phyloP scores from a whole-genome alignment of 2,797 vertebrate species.

The Pyrocephalus nanus region DNA sequence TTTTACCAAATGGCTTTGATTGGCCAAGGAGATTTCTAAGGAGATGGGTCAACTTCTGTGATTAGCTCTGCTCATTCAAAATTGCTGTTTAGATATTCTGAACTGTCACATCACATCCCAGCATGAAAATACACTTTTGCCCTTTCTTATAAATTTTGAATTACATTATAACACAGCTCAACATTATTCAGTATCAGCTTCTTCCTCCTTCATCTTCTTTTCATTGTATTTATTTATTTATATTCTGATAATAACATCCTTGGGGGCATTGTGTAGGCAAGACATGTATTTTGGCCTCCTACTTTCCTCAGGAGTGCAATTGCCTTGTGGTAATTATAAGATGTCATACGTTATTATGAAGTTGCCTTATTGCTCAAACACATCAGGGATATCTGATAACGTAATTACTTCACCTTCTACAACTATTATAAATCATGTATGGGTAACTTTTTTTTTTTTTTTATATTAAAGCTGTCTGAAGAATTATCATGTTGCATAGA shows the following conservation, averaged over 20 bases:
- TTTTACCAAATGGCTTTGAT: constrained; percentile 43
- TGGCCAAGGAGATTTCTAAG: constrained; percentile 33
- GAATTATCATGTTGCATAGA: constrained; percentile 19
- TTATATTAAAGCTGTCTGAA: constrained; percentile 16
- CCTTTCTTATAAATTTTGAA: constrained; percentile 71
- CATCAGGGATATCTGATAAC: constrained; percentile 73
- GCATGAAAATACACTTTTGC: constrained; percentile 61
- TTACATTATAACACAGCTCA: constrained; percentile 56
- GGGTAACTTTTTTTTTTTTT: not conserved
- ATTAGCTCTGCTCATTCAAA: constrained; percentile 60
- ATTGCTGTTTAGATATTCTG: constrained; percentile 63
- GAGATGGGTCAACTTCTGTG: constrained; percentile 26
- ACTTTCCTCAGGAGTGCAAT: constrained; percentile 71
- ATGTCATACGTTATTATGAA: constrained; percentile 71
- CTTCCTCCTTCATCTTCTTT: constrained; percentile 4
- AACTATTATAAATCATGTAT: constrained; percentile 75
- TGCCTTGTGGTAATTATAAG: constrained; percentile 76
- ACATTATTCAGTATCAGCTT: constrained; percentile 52
- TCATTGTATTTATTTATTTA: constrained; percentile 52
- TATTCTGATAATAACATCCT: constrained; percentile 73
- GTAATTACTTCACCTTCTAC: constrained; percentile 75
- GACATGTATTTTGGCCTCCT: constrained; percentile 65
- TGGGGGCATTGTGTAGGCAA: constrained; percentile 68
- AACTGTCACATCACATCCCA: constrained; percentile 53
- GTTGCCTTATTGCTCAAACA: constrained; percentile 73